Evolutionary conservation across 2,888 invertebrate genomes (phyloP), one percentile per base, ranked within the genome.

Genomic region (Onthophagus sagittarius): DNA sequence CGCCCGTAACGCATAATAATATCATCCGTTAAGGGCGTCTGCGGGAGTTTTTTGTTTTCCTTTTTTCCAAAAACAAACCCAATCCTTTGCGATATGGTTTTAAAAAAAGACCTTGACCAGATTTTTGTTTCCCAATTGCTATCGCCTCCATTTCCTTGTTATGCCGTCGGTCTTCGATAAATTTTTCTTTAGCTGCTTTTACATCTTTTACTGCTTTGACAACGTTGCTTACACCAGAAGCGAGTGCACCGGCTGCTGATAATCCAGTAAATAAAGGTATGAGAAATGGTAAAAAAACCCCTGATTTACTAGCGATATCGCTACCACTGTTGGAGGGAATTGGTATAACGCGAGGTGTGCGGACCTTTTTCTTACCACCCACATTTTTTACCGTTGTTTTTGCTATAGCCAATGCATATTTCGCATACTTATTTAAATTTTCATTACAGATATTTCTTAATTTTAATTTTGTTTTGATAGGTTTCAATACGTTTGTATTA

Each of bases 191-290:
- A 7, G 82, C 82, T 69, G 72, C 73, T 74, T 81, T 82, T 2
- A 81, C 79, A 71, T 82, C 78, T 75, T 82, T 82, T 9, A 82
- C 79, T 14, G 83, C 80, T 72, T 82, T 84, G 2, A 80, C 79
- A 33, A 84, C 80, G 71, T 81, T 81, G 11, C 83, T 79, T 62
- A 81, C 81, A 32, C 83, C 83, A 39, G 84, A 83, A n/a, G 80
- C 79, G 74, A 84, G 76, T 62, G 80, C 77, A 0, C 83, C 84
- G 9, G 80, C 23, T 13, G 84, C 83, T 15, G 79, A 77, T 62
- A 84, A 74, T 14, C 81, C 81, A 2, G 83, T 81, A 77, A 82
- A 81, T 33, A 84, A 78, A 4, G 82, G 82, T 13, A 84, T 77
- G 32, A 71, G 14, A n/a, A 82, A 75, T 9, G 81, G 82, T 72